Base-by-base conservation (phyloP, 2,113 vertebrate species). In the Macaca nemestrina region DNA sequence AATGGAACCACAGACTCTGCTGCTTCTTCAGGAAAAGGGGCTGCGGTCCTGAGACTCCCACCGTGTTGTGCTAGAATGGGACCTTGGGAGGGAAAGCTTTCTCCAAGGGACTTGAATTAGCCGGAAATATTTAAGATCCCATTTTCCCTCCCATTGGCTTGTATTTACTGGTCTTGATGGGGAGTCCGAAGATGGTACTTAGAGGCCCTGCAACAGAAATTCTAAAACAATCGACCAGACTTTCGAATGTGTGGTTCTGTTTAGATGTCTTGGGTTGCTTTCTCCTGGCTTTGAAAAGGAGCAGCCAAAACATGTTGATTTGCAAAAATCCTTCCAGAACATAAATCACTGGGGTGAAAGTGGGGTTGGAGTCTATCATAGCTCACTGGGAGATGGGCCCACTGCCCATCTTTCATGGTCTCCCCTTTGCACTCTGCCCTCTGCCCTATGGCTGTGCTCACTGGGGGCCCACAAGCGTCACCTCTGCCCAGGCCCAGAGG, bases 151-250 rank as follows among this genome's bases (percentile, higher is more conserved):
- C 79, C 40, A 4, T 12, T 80, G 86, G 93, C 32, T 93, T 64
- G 1, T 2, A 45, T 12, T 91, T 70, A 59, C 17, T 50, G 90
- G 92, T 64, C 96, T 3, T 35, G 72, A 81, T 97, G 96, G 90
- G 96, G 84, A 94, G 92, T 89, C 96, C 90, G 52, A 94, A 94
- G 92, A 67, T 85, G 84, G 70, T 92, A 27, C 48, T 86, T 61
- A n/a, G 55, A 76, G 27, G 2, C 92, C 67, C 43, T 88, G 94
- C 78, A 91, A 88, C 80, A 70, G 92, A 98, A 97, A 96, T 96
- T 93, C 82, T 94, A 52, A 96, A 97, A 97, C 95, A 97, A 97
- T 94, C 92, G 84, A 70, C 95, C 96, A 95, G 94, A 88, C 96
- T 94, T 79, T 38, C 52, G 97, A 98, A 88, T 92, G 97, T 95